Conservation (phyloP, 1,140 invertebrate species). For the Polypedilum pembai region DNA sequence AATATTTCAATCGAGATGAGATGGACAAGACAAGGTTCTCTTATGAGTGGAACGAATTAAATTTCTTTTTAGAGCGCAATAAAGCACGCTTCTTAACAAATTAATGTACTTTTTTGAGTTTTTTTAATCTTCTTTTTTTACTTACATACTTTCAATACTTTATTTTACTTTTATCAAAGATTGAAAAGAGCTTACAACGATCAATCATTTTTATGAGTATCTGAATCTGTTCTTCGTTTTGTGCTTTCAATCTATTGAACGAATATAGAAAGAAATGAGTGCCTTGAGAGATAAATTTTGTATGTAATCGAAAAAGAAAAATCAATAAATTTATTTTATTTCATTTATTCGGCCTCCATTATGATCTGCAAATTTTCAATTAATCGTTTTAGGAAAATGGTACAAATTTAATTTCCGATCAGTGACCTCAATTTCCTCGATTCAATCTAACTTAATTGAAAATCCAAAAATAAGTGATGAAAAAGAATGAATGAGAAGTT, state of each 20-base stretch:
- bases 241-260: background rate
- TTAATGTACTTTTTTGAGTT: background rate
- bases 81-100: background rate
- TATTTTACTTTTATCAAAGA: background rate
- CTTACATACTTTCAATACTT: background rate
- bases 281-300: background rate
- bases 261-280: background rate
- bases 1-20: too few species aligned
- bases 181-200: background rate
- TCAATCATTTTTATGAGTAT: conserved; percentile 12
- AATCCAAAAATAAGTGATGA: too few species aligned
- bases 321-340: background rate
- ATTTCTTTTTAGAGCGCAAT: background rate
- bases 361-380: background rate
- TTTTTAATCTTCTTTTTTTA: background rate
- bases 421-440: too few species aligned
- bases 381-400: background rate
- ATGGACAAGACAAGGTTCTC: too few species aligned
- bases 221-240: background rate
- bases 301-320: background rate
- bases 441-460: too few species aligned
- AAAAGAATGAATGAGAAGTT: too few species aligned
- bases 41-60: background rate
- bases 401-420: background rate
- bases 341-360: background rate